These are phyloP conservation scores for Platerodrilus igneus DNA, from an alignment of 2,888 invertebrate species.

Conservation along the genomic window DNA sequence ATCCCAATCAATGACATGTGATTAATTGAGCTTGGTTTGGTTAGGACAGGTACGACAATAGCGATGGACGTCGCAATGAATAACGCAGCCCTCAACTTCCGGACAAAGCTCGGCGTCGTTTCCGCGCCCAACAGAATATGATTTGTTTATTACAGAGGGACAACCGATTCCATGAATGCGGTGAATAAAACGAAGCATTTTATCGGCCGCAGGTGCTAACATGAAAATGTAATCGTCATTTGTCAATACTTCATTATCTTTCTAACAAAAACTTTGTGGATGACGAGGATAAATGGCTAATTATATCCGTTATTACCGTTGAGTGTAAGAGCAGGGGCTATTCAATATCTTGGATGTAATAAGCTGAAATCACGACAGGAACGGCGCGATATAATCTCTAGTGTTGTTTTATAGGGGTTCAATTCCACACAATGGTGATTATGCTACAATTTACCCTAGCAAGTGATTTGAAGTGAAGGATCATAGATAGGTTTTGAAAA, in stretches of 20 bases:
- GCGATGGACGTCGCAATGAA: slow-evolving; percentile 39
- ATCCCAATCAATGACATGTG: slow-evolving; percentile 42
- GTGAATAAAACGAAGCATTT: slow-evolving; percentile 10
- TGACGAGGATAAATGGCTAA: slow-evolving; percentile 27
- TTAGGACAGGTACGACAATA: slow-evolving; percentile 45
- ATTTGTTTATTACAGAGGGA: slow-evolving; percentile 30
- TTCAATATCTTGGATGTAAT: slow-evolving; percentile 18
- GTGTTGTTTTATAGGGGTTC: slow-evolving; percentile 19
- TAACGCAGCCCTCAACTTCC: slow-evolving; percentile 30
- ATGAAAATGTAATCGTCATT: slow-evolving; percentile 25
- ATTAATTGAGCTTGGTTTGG: slow-evolving; percentile 40
- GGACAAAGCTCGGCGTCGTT: slow-evolving; percentile 20
- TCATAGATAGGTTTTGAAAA: too few species aligned
- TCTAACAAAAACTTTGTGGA: slow-evolving; percentile 13
- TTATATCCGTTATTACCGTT: slow-evolving; percentile 28
- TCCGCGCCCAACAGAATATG: slow-evolving; percentile 29
- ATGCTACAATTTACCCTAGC: too few species aligned
- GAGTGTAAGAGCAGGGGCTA: slow-evolving; percentile 12
- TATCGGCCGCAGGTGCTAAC: slow-evolving; percentile 21
- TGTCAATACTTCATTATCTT: slow-evolving; percentile 20
- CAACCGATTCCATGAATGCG: slow-evolving; percentile 23
- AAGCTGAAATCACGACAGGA: slow-evolving; percentile 20
- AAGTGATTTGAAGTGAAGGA: too few species aligned
- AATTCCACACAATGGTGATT: slow-evolving; percentile 14
- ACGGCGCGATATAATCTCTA: slow-evolving; percentile 20